These are phyloP conservation scores for Trichosurus vulpecula DNA, from an alignment of 2,797 vertebrate species.

Conservation along the genomic window DNA sequence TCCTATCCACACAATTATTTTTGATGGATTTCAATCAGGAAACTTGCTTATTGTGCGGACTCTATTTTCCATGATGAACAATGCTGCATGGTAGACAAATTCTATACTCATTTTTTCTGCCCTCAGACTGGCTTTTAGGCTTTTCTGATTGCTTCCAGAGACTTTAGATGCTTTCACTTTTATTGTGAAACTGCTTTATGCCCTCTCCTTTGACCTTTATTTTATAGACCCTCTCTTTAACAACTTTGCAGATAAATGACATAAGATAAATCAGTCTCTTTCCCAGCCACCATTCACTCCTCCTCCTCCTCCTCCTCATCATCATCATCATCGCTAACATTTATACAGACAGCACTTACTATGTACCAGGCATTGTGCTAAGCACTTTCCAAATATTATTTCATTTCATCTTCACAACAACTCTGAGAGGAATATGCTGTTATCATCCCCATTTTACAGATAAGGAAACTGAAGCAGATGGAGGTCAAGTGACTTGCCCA, in stretches of 20 bases:
- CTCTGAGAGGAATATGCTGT: neutral
- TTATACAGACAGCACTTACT: neutral
- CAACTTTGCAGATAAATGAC: neutral
- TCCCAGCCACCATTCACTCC: neutral
- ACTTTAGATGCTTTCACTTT: neutral
- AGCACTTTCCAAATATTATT: neutral
- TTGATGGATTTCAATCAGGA: neutral
- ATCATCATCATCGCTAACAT: neutral
- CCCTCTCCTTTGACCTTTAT: neutral
- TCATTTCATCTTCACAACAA: neutral
- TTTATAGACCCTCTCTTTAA: neutral
- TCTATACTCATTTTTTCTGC: neutral
- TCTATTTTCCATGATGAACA: neutral
- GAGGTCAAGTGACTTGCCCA: neutral
- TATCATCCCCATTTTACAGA: neutral
- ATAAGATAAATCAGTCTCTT: neutral
- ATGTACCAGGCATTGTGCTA: neutral
- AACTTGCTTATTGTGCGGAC: neutral
- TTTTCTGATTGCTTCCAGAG: neutral
- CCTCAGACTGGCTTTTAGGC: neutral
- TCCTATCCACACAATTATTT: neutral
- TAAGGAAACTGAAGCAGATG: neutral
- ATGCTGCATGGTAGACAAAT: neutral
- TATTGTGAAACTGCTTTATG: neutral
- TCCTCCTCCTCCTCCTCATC: no score